phyloP scores from a whole-genome alignment of 1,140 invertebrate species.

The Leptinotarsa lineolata region DNA sequence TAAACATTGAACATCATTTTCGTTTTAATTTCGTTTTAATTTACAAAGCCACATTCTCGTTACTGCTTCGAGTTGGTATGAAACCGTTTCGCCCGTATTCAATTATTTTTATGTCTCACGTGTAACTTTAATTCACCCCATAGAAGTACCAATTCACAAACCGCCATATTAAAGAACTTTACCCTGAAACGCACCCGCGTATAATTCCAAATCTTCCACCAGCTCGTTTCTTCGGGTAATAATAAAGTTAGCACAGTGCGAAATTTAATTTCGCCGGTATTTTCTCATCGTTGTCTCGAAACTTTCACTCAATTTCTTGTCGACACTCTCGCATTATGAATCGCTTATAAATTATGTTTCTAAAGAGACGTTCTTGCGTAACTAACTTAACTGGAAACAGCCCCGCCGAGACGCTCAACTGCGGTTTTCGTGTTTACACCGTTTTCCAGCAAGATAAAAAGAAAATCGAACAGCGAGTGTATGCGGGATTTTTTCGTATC shows the following conservation, averaged over 20 bases:
- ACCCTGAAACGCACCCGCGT: not conserved
- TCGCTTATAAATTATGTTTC: constrained; percentile 49
- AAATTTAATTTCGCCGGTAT: constrained; percentile 25
- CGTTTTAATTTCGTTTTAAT: too few species aligned
- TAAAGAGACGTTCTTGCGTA: constrained; percentile 44
- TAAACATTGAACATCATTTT: too few species aligned
- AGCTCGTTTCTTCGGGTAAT: constrained; percentile 31
- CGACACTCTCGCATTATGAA: constrained; percentile 46
- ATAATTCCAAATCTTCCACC: constrained; percentile 26
- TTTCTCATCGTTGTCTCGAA: constrained; percentile 35
- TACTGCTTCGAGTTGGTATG: too few species aligned
- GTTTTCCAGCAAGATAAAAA: constrained; percentile 14
- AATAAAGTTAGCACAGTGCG: constrained; percentile 36
- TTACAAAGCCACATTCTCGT: too few species aligned
- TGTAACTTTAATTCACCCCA: too few species aligned
- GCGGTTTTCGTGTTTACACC: constrained; percentile 32
- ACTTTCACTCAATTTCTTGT: constrained; percentile 48
- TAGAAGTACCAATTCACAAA: too few species aligned
- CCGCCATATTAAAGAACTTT: too few species aligned
- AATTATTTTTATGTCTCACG: too few species aligned
- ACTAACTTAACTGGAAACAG: constrained; percentile 43
- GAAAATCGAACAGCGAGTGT: constrained; percentile 7
- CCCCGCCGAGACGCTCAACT: constrained; percentile 37
- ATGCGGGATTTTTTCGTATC: constrained; percentile 3
- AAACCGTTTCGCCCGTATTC: too few species aligned